A percentile compares a stretch with the other conserved stretches of the same genome.
Conservation (phyloP, 2,888 invertebrate genomes). For the Nezara viridula region DNA sequence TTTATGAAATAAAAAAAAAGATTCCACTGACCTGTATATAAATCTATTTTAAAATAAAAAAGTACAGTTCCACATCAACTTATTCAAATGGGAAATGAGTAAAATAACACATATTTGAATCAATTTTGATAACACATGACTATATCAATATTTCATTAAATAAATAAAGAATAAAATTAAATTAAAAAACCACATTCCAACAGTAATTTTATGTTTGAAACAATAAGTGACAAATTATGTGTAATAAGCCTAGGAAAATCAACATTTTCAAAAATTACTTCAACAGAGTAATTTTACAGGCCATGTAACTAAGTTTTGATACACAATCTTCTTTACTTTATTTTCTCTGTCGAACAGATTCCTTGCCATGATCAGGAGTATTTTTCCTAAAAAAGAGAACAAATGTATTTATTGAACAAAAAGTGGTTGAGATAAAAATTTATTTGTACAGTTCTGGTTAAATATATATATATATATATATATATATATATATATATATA, state of each 20-base stretch:
- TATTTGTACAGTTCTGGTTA: too few species aligned
- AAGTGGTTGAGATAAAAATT: background rate
- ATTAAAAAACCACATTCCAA: background rate
- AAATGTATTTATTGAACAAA: background rate
- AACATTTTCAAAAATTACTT: constrained; percentile 17
- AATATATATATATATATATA: too few species aligned
- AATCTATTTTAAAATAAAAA: background rate
- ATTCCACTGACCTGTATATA: background rate
- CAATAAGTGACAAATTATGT: background rate
- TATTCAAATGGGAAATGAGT: background rate
- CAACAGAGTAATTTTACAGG: constrained; percentile 29
- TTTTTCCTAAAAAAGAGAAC: constrained; percentile 67
- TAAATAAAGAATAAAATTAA: background rate
- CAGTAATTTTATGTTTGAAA: background rate
- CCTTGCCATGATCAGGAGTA: constrained; percentile 68
- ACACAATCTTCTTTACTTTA: constrained; percentile 64
- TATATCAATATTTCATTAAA: background rate
- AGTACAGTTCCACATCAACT: background rate
- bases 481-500: too few species aligned
- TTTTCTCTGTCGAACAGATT: constrained; percentile 68
- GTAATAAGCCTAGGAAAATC: constrained; percentile 28
- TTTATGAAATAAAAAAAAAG: background rate
- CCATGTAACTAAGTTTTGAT: constrained; percentile 10
- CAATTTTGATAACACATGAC: background rate
- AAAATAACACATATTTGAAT: background rate